Evolutionary conservation across 2,888 invertebrate genomes (phyloP).

Genomic region (Micropterix aruncella): DNA sequence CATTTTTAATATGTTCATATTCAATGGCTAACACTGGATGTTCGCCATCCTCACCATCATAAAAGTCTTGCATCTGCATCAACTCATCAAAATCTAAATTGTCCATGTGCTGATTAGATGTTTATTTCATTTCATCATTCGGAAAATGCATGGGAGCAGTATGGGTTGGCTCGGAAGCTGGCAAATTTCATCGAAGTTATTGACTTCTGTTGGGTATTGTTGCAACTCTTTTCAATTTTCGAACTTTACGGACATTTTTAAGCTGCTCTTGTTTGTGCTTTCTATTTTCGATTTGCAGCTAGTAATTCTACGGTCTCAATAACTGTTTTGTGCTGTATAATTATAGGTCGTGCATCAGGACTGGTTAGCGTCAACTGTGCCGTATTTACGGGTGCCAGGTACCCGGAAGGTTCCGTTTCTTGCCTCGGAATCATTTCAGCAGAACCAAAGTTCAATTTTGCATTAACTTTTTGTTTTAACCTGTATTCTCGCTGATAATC

Average conservation of each 20-base stretch:
- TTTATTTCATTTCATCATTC: neutral
- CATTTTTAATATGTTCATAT: too few relatives aligned
- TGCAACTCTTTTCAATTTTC: neutral
- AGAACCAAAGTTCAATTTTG: constrained; percentile 4
- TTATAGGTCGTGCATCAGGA: constrained; percentile 3
- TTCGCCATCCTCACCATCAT: neutral
- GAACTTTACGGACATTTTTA: neutral
- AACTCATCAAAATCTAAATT: neutral
- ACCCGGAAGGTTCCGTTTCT: constrained; percentile 5
- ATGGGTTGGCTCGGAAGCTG: constrained; percentile 1
- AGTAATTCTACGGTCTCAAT: neutral
- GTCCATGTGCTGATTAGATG: neutral
- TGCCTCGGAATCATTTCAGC: constrained; percentile 5
- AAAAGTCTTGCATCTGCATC: neutral
- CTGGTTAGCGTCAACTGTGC: constrained; percentile 4
- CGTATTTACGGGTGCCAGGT: constrained; percentile 4
- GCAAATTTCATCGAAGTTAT: neutral
- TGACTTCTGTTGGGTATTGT: neutral
- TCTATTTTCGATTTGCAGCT: neutral
- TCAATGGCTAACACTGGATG: too few relatives aligned
- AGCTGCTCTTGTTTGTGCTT: neutral
- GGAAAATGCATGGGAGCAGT: neutral
- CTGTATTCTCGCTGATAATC: constrained; percentile 1
- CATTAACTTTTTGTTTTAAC: neutral
- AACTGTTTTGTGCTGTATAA: neutral